These are phyloP conservation scores for Drosophila maculinotata DNA, from an alignment of 2,888 invertebrate species.

Conservation along the genomic window DNA sequence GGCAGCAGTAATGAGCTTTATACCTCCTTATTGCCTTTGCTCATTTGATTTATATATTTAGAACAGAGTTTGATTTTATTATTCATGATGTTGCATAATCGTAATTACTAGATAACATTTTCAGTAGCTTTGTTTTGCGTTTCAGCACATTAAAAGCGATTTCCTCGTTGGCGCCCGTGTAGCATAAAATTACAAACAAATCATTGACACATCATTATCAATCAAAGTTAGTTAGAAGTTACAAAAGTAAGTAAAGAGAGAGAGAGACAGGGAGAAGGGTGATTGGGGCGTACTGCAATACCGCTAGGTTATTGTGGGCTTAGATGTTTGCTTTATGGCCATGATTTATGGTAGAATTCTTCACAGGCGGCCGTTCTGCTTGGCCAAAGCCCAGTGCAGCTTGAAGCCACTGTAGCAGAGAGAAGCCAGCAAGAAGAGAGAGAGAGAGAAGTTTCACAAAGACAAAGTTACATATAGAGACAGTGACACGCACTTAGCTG, in stretches of 20 bases:
- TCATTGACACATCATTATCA: slow-evolving; percentile 84
- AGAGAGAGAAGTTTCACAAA: slow-evolving; percentile 3
- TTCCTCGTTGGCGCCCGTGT: slow-evolving; percentile 34
- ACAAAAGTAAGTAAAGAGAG: not conserved
- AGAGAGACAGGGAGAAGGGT: not conserved
- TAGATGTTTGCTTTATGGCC: slow-evolving; percentile 62
- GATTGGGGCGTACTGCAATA: slow-evolving; percentile 20
- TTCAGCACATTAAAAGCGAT: slow-evolving; percentile 28
- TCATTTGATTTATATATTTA: too few species aligned
- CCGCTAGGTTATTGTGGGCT: slow-evolving; percentile 51
- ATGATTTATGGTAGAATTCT: slow-evolving; percentile 81
- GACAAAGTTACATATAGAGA: slow-evolving; percentile 23
- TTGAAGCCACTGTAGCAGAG: slow-evolving; percentile 53
- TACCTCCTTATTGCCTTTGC: too few species aligned
- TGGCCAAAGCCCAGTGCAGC: slow-evolving; percentile 70
- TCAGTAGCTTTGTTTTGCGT: slow-evolving; percentile 21
- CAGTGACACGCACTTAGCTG: slow-evolving; percentile 60
- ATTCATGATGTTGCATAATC: slow-evolving; percentile 8
- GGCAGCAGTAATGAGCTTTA: too few species aligned
- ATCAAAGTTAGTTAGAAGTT: slow-evolving; percentile 51
- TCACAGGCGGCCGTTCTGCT: slow-evolving; percentile 83
- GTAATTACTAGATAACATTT: slow-evolving; percentile 2
- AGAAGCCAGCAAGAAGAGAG: slow-evolving; percentile 4
- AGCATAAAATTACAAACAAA: slow-evolving; percentile 74
- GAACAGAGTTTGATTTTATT: slow-evolving; percentile 1